Conservation (phyloP, 2,888 invertebrate genomes). For the Sinelater perroti region DNA sequence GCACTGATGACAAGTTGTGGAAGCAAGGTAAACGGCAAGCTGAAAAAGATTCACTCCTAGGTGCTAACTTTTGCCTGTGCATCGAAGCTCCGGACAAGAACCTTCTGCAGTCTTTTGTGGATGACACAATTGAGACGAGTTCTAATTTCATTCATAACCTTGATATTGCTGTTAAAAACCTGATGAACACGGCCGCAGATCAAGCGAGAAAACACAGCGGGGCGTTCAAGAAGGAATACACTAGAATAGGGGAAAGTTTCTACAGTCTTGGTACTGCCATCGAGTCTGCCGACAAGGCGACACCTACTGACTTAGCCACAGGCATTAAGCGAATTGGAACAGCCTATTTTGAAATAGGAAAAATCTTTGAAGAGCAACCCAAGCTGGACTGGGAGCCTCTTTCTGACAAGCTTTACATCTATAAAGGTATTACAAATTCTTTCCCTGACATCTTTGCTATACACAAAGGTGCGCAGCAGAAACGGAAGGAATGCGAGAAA, state of each 20-base stretch:
- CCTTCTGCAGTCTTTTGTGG: constrained; percentile 76
- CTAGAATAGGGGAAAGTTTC: constrained; percentile 89
- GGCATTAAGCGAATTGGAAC: constrained; percentile 85
- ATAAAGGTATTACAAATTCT: constrained; percentile 89
- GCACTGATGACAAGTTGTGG: constrained; percentile 97
- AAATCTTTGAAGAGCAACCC: constrained; percentile 89
- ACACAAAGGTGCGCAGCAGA: constrained; percentile 89
- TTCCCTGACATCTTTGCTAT: constrained; percentile 91
- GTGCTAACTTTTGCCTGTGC: constrained; percentile 90
- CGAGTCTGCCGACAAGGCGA: constrained; percentile 77
- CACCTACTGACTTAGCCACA: constrained; percentile 74
- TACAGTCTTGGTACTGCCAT: constrained; percentile 85
- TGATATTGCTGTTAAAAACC: constrained; percentile 86
- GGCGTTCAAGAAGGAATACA: constrained; percentile 88
- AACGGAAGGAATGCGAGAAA: constrained; percentile 88
- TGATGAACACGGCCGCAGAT: constrained; percentile 82
- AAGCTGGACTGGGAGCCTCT: constrained; percentile 91
- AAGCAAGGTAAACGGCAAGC: constrained; percentile 95
- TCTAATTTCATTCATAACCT: constrained; percentile 82
- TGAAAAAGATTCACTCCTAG: constrained; percentile 90
- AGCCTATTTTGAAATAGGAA: constrained; percentile 88
- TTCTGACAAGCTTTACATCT: constrained; percentile 90
- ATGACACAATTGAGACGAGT: constrained; percentile 85
- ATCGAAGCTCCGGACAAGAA: constrained; percentile 85
- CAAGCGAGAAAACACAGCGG: constrained; percentile 88